A percentile compares a stretch with the other conserved stretches of the same genome.
Conservation (phyloP, 2,888 invertebrate species). For the Busseola fusca region DNA sequence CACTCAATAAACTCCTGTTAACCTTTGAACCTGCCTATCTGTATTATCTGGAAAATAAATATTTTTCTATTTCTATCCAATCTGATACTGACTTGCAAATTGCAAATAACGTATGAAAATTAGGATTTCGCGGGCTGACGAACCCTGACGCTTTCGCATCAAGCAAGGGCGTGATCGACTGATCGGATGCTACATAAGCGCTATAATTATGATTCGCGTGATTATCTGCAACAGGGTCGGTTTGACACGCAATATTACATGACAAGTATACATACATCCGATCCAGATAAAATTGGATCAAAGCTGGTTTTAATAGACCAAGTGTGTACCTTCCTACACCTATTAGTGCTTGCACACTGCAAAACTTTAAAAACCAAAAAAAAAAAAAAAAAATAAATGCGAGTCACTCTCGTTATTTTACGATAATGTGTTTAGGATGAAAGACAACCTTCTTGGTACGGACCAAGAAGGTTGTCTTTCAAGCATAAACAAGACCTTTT, state of each 20-base stretch:
- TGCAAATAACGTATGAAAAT: not conserved
- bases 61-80: too few species aligned
- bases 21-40: too few species aligned
- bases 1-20: too few species aligned
- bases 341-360: too few species aligned
- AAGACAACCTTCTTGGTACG: too few species aligned
- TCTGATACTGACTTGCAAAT: not conserved
- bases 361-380: too few species aligned
- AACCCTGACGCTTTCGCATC: not conserved
- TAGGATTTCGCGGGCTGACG: not conserved
- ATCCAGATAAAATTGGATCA: constrained; percentile 37
- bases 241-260: constrained; percentile 34
- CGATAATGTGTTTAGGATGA: not conserved
- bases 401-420: not conserved
- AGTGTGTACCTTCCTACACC: not conserved
- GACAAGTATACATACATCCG: not conserved
- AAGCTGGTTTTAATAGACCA: constrained; percentile 4
- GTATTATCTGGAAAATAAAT: too few species aligned
- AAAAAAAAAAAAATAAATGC: not conserved
- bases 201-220: constrained; percentile 32
- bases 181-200: not conserved
- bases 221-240: not conserved
- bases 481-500: not conserved
- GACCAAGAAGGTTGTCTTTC: not conserved
- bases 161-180: constrained; percentile 15